Base-by-base conservation (phyloP, 2,888 invertebrate species). In the Zygaena filipendulae region DNA sequence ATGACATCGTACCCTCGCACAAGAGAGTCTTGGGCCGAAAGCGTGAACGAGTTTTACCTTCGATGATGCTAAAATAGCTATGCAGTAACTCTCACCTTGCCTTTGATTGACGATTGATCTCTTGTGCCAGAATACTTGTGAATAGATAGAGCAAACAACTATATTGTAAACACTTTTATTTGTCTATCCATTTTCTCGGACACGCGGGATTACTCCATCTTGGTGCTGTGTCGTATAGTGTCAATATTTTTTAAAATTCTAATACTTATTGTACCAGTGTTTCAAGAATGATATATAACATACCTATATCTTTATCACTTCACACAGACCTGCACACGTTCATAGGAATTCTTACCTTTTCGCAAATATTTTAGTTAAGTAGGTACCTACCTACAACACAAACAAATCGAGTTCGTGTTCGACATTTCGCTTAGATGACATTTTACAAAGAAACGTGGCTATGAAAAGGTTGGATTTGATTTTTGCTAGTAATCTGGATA, bases 21-120 rank as follows among this genome's bases (percentile, higher is more conserved):
- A 70, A 59, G 75, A 74, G 71, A 72, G 70, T 69, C 59, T 71
- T 68, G 67, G 69, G 62, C 69, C 57, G 75, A 79, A 79, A 75
- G 75, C 69, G 67, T 64, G 60, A 71, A 72, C 75, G 69, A 67
- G 63, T 74, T 67, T 79, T 79, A 74, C 79, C 79, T 79, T 79
- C 79, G 69, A 68, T 68, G 68, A 62, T 68, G 71, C 71, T 71
- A 75, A 79, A 79, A 79, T 79, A 77, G 74, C 70, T 57, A 50
- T 58, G 52, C 62, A 67, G 68, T 72, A 66, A 68, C 75, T 75
- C 70, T 79, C 69, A 71, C 79, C 79, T 79, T 79, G 79, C 71
- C 59, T 75, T 75, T 79, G 77, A 79, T 79, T 77, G 75, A 79
- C 74, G 75, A 77, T 77, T 69, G 71, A 77, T 75, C 69, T 66